phyloP scores from a whole-genome alignment of 2,113 vertebrate genomes.

The Poecilia latipinna region DNA sequence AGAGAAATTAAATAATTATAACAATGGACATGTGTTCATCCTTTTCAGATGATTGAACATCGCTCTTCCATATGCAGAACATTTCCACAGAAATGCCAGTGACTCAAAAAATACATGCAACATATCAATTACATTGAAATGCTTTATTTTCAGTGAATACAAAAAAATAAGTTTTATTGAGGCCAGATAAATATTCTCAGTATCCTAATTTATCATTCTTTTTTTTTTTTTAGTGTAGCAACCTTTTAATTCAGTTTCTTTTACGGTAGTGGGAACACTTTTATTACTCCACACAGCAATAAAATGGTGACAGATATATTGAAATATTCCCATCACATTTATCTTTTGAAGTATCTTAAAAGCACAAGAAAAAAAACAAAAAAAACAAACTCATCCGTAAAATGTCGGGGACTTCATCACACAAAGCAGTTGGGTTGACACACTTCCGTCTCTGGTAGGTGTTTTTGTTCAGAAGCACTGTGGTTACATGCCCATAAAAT shows the following conservation, averaged over 20 bases:
- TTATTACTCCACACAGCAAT: constrained; percentile 57
- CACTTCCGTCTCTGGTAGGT: constrained; percentile 14
- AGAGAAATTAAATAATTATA: too few relatives aligned
- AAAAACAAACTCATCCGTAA: constrained; percentile 35
- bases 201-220: constrained; percentile 60
- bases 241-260: constrained; percentile 53
- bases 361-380: constrained; percentile 26
- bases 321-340: constrained; percentile 58
- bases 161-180: constrained; percentile 83
- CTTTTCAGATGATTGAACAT: background rate
- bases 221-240: constrained; percentile 38
- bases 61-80: background rate
- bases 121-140: constrained; percentile 67
- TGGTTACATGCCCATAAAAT: constrained; percentile 71
- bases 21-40: too few relatives aligned
- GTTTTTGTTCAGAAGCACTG: constrained; percentile 57
- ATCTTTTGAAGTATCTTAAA: constrained; percentile 50
- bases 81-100: background rate
- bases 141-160: constrained; percentile 84
- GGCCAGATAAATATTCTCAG: constrained; percentile 77
- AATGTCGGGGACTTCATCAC: constrained; percentile 46
- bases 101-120: background rate
- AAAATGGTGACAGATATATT: constrained; percentile 61
- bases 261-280: constrained; percentile 52
- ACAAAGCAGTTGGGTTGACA: constrained; percentile 39